Evolutionary conservation across 2,888 invertebrate species (phyloP).

Genomic region (Tubiluchus corallicola): DNA sequence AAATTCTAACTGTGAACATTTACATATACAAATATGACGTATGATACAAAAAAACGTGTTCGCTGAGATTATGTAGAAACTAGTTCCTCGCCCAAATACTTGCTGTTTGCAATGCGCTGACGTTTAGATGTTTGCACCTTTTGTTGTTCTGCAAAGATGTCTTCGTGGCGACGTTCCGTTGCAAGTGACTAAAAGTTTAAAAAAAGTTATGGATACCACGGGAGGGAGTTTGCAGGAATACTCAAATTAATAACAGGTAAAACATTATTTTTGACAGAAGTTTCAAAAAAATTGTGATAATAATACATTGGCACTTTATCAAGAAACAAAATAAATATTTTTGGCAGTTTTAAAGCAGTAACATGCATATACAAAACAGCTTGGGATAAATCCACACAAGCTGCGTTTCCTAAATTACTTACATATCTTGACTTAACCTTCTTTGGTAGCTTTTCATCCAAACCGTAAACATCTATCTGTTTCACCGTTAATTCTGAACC

Average conservation of each 20-base stretch:
- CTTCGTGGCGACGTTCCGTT: conserved; percentile 22
- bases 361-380: too few relatives aligned
- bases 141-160: conserved; percentile 9
- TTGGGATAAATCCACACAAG: too few relatives aligned
- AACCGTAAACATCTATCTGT: conserved; percentile 36
- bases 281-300: conserved; percentile 7
- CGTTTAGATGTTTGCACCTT: conserved; percentile 11
- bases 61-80: too few relatives aligned
- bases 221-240: too few relatives aligned
- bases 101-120: conserved; percentile 11
- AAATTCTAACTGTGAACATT: too few relatives aligned
- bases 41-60: too few relatives aligned
- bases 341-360: conserved; percentile 1
- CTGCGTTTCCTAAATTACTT: too few relatives aligned
- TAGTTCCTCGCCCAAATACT: too few relatives aligned
- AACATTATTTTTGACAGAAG: too few relatives aligned
- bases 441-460: conserved; percentile 38
- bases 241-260: too few relatives aligned
- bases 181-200: conserved; percentile 23
- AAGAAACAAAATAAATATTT: not conserved
- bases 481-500: conserved; percentile 31
- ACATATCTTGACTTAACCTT: conserved; percentile 33
- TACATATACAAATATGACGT: too few relatives aligned
- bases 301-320: not conserved
- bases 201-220: too few relatives aligned